Conservation (phyloP, 2,113 vertebrate genomes). For the Naja naja region DNA sequence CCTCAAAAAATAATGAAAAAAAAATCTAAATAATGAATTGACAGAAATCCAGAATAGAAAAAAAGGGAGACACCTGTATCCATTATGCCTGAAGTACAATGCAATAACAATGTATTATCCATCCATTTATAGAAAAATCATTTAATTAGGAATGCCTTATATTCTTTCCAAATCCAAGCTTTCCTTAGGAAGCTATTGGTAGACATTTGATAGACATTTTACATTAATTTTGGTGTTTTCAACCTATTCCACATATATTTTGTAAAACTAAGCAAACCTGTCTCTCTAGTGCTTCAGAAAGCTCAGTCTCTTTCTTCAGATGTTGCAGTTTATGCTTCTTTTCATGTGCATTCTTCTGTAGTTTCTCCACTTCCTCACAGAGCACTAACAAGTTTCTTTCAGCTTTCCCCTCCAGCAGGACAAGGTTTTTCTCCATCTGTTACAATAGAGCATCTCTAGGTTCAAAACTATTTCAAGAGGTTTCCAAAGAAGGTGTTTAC, state of each 20-base stretch:
- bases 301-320: constrained; percentile 61
- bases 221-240: not conserved
- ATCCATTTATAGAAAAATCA: not conserved
- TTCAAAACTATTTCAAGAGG: not conserved
- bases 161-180: not conserved
- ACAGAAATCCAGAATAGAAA: not conserved
- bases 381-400: constrained; percentile 69
- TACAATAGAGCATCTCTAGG: not conserved
- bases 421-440: constrained; percentile 74
- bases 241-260: not conserved
- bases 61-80: not conserved
- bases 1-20: not conserved
- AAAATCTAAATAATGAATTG: not conserved
- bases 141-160: not conserved
- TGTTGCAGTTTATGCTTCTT: constrained; percentile 67
- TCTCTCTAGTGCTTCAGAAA: constrained; percentile 67
- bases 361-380: constrained; percentile 67
- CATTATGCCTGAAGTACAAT: not conserved
- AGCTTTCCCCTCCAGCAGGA: constrained; percentile 67
- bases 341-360: constrained; percentile 57
- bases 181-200: not conserved
- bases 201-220: not conserved
- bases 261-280: constrained; percentile 72
- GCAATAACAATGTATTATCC: not conserved
- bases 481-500: too few species aligned